Evolutionary conservation across 92 coral and sea anemone genomes (phyloP).

Genomic region (Meandrina meandrites): DNA sequence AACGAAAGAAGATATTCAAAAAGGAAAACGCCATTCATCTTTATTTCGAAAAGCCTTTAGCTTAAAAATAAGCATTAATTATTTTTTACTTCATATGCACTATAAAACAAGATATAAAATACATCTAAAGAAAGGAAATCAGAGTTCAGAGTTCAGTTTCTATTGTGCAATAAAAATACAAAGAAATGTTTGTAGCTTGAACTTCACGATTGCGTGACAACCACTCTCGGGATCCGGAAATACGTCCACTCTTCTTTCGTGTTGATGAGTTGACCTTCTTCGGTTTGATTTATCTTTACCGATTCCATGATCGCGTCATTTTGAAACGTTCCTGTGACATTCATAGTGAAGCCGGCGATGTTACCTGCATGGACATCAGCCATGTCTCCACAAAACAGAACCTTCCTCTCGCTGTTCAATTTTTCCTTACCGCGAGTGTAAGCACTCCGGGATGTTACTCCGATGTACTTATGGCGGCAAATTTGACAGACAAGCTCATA

Average conservation of each 20-base stretch:
- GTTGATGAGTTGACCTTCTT: not conserved
- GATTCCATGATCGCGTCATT: not conserved
- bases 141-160: too few relatives aligned
- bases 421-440: not conserved
- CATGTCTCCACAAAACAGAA: not conserved
- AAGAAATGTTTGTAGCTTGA: too few relatives aligned
- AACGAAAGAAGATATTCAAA: too few relatives aligned
- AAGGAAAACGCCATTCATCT: too few relatives aligned
- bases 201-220: not conserved
- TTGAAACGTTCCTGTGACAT: not conserved
- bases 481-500: not conserved
- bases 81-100: too few relatives aligned
- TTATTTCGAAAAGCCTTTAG: too few relatives aligned
- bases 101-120: too few relatives aligned
- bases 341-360: not conserved
- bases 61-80: too few relatives aligned
- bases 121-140: too few relatives aligned
- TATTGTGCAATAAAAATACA: too few relatives aligned
- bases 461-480: not conserved
- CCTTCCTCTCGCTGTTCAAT: not conserved
- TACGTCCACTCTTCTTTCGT: not conserved
- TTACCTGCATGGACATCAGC: not conserved
- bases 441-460: slow-evolving; percentile 1
- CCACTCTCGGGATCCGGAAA: not conserved
- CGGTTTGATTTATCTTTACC: not conserved